These are phyloP conservation scores for Glomeris maerens DNA, from an alignment of 1,140 invertebrate species.

Conservation along the genomic window DNA sequence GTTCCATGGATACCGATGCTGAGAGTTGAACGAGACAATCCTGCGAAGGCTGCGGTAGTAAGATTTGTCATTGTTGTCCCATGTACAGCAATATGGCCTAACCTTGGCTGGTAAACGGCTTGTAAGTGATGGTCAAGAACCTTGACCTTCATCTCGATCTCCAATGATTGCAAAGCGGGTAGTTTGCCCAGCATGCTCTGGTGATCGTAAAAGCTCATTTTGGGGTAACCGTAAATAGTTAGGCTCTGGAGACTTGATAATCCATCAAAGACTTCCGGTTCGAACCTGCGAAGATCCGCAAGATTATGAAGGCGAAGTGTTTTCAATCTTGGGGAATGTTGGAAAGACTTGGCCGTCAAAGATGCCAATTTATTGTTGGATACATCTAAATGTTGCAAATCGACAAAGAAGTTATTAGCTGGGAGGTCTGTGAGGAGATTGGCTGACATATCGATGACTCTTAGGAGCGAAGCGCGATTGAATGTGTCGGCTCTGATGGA, in stretches of 20 bases:
- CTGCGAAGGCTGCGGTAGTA: constrained; percentile 63
- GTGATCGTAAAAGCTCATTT: constrained; percentile 65
- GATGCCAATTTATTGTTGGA: constrained; percentile 58
- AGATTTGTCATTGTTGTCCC: constrained; percentile 62
- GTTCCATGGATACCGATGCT: constrained; percentile 60
- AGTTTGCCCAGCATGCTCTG: constrained; percentile 51
- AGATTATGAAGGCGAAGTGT: constrained; percentile 51
- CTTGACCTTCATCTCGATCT: constrained; percentile 73
- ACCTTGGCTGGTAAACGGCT: constrained; percentile 57
- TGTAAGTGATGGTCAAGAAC: constrained; percentile 66
- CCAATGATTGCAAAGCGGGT: constrained; percentile 37
- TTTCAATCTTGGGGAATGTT: constrained; percentile 46
- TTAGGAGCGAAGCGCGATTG: constrained; percentile 56
- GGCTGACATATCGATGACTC: constrained; percentile 57
- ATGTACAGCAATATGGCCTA: constrained; percentile 53
- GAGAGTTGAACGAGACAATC: constrained; percentile 53
- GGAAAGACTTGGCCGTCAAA: constrained; percentile 57
- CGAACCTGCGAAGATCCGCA: constrained; percentile 52
- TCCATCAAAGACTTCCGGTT: constrained; percentile 62
- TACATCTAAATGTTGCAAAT: constrained; percentile 51
- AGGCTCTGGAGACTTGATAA: constrained; percentile 52
- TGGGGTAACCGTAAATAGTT: constrained; percentile 54
- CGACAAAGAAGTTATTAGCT: constrained; percentile 18
- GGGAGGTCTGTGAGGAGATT: constrained; percentile 50
- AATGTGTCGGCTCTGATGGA: constrained; percentile 49